These are phyloP conservation scores for Python bivittatus DNA, from an alignment of 2,113 vertebrate genomes.

Conservation along the genomic window DNA sequence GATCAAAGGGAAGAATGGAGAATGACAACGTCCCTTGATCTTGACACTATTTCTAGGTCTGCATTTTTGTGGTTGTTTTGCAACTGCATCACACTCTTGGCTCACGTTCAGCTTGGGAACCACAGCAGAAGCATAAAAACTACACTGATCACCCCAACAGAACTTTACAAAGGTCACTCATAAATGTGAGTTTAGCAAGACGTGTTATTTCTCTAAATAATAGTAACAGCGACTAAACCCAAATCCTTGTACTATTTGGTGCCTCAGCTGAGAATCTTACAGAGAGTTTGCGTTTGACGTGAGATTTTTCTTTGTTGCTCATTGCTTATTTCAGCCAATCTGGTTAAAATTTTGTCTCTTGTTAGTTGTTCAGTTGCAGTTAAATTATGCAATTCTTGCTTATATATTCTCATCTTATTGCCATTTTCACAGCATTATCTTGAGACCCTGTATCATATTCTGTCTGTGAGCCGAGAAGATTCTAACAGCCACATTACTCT, in stretches of 20 bases:
- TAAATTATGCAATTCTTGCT: background rate
- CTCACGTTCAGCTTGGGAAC: background rate
- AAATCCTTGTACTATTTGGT: background rate
- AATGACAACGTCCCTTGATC: background rate
- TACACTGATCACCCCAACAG: background rate
- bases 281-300: background rate
- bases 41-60: background rate
- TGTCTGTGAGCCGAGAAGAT: accelerated
- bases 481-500: accelerated
- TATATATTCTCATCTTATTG: background rate
- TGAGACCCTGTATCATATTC: accelerated
- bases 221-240: background rate
- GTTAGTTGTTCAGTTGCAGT: background rate
- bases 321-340: background rate
- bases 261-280: background rate
- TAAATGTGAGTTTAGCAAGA: background rate
- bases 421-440: accelerated
- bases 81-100: background rate
- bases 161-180: background rate
- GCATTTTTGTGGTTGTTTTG: background rate
- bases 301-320: background rate
- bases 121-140: background rate
- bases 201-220: background rate
- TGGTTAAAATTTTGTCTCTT: background rate
- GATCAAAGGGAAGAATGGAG: background rate